Evolutionary conservation across 1,140 invertebrate genomes (phyloP).

Genomic region (Colletes gigas): DNA sequence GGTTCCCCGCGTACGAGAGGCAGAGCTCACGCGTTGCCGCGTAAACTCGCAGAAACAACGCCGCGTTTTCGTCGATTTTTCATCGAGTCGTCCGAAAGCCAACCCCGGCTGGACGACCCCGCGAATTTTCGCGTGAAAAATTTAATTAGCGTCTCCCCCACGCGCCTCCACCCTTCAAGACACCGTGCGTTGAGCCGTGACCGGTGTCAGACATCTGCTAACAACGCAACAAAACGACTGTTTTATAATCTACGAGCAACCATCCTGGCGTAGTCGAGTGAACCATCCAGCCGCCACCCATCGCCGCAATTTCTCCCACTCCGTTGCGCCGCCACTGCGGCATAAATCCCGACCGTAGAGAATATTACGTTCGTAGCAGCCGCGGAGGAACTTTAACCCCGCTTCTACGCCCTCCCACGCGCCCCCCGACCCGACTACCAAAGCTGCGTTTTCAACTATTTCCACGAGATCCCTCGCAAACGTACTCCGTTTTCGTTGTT

Average conservation of each 20-base stretch:
- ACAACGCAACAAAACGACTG: conserved; percentile 65
- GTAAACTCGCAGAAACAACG: neutral
- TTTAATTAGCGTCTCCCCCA: conserved; percentile 55
- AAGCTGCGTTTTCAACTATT: conserved; percentile 48
- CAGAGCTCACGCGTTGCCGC: no score
- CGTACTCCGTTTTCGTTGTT: conserved; percentile 6
- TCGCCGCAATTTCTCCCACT: conserved; percentile 25
- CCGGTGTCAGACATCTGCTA: conserved; percentile 57
- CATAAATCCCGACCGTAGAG: conserved; percentile 60
- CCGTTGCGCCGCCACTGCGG: conserved; percentile 25
- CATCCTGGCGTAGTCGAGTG: conserved; percentile 17
- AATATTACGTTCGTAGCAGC: conserved; percentile 53
- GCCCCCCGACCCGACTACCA: neutral
- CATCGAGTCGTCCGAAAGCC: conserved; percentile 13
- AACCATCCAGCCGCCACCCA: neutral
- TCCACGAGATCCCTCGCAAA: neutral
- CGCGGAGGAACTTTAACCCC: conserved; percentile 53
- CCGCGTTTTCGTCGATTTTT: conserved; percentile 38
- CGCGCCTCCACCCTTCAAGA: neutral
- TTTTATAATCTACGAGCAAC: conserved; percentile 59
- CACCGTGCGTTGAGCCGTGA: neutral
- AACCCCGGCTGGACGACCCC: neutral
- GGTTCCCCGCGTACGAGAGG: neutral
- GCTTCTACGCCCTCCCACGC: neutral
- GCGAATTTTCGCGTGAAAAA: conserved; percentile 52